Base-by-base conservation (phyloP, 2,888 invertebrate species). In the Branchipolynoe longqiensis region DNA sequence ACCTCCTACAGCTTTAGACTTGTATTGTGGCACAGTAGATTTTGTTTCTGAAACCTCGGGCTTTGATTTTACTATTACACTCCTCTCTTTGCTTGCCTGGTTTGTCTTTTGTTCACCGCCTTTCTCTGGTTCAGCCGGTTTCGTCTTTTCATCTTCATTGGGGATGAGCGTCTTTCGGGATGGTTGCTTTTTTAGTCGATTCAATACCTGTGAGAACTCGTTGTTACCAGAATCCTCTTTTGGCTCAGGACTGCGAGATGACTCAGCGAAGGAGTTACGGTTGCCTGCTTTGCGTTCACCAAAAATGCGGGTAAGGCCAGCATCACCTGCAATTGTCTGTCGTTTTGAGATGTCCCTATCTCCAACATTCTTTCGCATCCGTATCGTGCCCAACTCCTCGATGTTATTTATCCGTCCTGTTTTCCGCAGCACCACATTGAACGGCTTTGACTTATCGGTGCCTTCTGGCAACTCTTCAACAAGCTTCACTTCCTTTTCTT, bases 261-360 rank as follows among this genome's bases (percentile, higher is more conserved):
- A 28, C 33, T 78, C 78, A 6, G 48, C 78, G 18, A 78, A 78
- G 8, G 78, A 78, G 28, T 41, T 48, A 18, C 78, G 78, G 12
- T 78, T 22, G 0, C 25, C 36, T n/a, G 48, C 56, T 78, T 84
- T 84, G 4, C 54, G 31, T 38, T 84, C 84, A 22, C 74, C 84
- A 40, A 84, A 84, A 3, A 84, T 74, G 14, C 8, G 18, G 25
- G 84, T 48, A 18, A 78, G 56, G 8, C 56, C 54, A 22, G 78
- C 28, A 56, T 78, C 84, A 18, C 84, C 84, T n/a, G 84, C 84
- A 40, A 84, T 84, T 8, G 84, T 84, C 40, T 84, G 84, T 25
- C 84, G 59, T 28, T 84, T 84, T 8, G 58, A 48, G n/a, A 78
- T 56, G 33, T 82, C 82, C 36, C 54, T 31, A 25, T 82, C 59